phyloP scores from a whole-genome alignment of 2,113 vertebrate species.

The Chamaea fasciata region DNA sequence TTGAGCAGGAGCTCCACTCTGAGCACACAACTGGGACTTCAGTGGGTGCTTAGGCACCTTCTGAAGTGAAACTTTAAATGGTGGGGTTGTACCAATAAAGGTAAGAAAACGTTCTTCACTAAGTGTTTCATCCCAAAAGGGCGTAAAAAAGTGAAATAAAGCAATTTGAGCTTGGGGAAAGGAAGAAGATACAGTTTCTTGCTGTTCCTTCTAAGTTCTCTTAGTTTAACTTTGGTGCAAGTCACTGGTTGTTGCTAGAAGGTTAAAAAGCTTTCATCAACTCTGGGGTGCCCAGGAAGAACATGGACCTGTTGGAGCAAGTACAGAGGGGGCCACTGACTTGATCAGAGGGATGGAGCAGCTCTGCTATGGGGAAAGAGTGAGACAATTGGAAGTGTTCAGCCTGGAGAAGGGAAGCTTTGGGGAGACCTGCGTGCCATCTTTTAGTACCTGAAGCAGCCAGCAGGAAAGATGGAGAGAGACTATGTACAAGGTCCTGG shows the following conservation, averaged over 20 bases:
- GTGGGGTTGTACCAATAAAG: neutral
- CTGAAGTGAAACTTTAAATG: neutral
- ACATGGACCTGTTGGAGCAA: neutral
- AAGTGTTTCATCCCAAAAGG: neutral
- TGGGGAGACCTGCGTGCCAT: no score
- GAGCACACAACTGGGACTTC: constrained; percentile 15
- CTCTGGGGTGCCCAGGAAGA: neutral
- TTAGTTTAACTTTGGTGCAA: neutral
- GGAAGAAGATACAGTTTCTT: neutral
- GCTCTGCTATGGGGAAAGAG: accelerated
- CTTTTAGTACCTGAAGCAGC: neutral
- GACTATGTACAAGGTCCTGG: neutral
- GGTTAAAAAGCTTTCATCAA: neutral
- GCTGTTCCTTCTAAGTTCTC: neutral
- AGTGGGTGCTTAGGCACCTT: neutral
- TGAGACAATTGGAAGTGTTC: neutral
- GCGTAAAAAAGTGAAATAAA: neutral
- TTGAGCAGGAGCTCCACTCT: neutral
- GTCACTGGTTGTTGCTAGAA: neutral
- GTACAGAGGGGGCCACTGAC: neutral
- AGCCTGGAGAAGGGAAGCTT: neutral
- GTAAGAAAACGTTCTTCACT: neutral
- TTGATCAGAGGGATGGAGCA: neutral
- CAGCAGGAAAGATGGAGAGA: neutral
- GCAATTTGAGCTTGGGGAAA: neutral